Conservation (phyloP, 2,888 invertebrate species). For the Gymnoscelis rufifasciata region DNA sequence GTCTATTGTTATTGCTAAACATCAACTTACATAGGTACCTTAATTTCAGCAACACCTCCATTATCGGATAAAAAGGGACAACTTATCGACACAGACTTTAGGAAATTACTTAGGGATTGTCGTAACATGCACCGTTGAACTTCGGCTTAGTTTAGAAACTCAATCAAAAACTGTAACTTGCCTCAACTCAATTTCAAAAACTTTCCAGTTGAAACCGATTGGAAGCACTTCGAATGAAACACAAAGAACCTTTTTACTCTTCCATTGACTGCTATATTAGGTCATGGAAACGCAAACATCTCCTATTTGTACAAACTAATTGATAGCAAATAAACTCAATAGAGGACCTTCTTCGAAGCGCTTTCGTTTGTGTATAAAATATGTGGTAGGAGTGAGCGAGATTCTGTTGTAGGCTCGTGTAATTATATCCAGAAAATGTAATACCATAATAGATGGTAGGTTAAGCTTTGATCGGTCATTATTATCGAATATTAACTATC, state of each 20-base stretch:
- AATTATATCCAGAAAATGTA: too few species aligned
- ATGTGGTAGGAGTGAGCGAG: too few species aligned
- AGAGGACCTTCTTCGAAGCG: not conserved
- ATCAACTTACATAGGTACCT: too few species aligned
- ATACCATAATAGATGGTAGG: too few species aligned
- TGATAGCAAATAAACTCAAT: conserved; percentile 17
- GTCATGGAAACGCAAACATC: conserved; percentile 15
- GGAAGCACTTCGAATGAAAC: conserved; percentile 2
- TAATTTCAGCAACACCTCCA: too few species aligned
- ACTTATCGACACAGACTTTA: not conserved
- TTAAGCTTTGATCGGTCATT: too few species aligned
- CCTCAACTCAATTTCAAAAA: conserved; percentile 3
- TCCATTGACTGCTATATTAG: conserved; percentile 5
- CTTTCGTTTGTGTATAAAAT: too few species aligned
- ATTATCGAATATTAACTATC: too few species aligned
- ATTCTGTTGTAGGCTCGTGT: too few species aligned
- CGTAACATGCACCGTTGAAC: conserved; percentile 7
- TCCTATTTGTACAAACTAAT: conserved; percentile 10
- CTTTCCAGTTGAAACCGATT: conserved; percentile 1
- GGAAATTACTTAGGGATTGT: not conserved
- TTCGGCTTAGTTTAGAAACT: conserved; percentile 3
- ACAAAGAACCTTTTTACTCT: conserved; percentile 3
- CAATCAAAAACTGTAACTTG: conserved; percentile 3
- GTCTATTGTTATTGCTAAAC: too few species aligned
- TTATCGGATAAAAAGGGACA: not conserved